Percentiles rank a stretch among this genome's conserved stretches.
phyloP scores from a whole-genome alignment of 2,888 invertebrate genomes.

The Polyploca ridens region DNA sequence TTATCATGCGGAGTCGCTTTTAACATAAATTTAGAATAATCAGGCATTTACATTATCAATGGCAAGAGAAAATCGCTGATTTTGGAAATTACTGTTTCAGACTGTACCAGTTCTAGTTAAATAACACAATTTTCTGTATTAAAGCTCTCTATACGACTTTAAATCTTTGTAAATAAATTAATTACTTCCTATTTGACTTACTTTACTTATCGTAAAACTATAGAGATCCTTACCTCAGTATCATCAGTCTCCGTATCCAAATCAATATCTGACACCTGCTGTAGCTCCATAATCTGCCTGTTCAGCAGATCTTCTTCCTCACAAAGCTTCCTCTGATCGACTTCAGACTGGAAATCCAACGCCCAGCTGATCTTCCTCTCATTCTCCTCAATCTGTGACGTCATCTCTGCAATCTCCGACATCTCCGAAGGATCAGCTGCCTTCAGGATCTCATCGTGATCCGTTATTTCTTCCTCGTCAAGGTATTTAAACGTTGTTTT shows the following conservation, averaged over 20 bases:
- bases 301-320: slow-evolving; percentile 91
- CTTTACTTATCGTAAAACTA: too few species aligned
- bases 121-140: too few species aligned
- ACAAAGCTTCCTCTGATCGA: slow-evolving; percentile 89
- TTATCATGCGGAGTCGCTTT: too few species aligned
- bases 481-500: slow-evolving; percentile 72
- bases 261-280: slow-evolving; percentile 89
- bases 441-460: slow-evolving; percentile 72
- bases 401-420: slow-evolving; percentile 81
- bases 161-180: too few species aligned
- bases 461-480: slow-evolving; percentile 71
- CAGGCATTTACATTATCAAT: too few species aligned
- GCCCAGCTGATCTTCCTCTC: slow-evolving; percentile 85
- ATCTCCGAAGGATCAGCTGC: slow-evolving; percentile 77
- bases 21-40: too few species aligned
- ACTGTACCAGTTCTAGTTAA: too few species aligned
- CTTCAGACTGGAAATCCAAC: slow-evolving; percentile 87
- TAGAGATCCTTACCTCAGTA: slow-evolving; percentile 79
- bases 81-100: too few species aligned
- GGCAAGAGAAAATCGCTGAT: too few species aligned
- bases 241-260: slow-evolving; percentile 93
- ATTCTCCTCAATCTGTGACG: slow-evolving; percentile 81
- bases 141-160: too few species aligned
- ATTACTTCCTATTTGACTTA: too few species aligned
- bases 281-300: slow-evolving; percentile 90